These are phyloP conservation scores for Taenioides sp. DNA, from an alignment of 2,797 vertebrate species.

Conservation along the genomic window DNA sequence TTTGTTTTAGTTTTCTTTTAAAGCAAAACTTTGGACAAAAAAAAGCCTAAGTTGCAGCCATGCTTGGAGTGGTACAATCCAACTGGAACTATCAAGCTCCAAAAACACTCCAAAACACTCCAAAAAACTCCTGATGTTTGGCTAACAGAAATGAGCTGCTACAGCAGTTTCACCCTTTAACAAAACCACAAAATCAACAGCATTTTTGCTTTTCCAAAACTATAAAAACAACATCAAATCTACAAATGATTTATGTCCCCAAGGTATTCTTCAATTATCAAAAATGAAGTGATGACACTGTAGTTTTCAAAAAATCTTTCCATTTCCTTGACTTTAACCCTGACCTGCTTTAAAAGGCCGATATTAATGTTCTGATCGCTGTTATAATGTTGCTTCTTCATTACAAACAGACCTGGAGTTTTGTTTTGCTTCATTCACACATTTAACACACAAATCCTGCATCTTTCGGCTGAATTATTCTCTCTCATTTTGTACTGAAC, in stretches of 20 bases:
- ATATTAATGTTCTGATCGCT: no score
- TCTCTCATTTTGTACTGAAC: no score
- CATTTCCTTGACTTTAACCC: constrained; percentile 9
- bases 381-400: no score
- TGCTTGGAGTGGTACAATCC: constrained; percentile 34
- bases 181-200: constrained; percentile 19
- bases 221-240: constrained; percentile 28
- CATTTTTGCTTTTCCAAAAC: constrained; percentile 46
- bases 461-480: no score
- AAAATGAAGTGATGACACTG: constrained; percentile 39
- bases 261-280: constrained; percentile 14
- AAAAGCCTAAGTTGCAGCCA: background rate
- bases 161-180: constrained; percentile 41
- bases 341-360: no score
- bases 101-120: constrained; percentile 41
- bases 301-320: background rate
- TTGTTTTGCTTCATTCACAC: no score
- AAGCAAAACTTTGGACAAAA: background rate
- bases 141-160: constrained; percentile 57
- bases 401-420: no score
- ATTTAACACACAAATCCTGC: no score
- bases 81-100: constrained; percentile 67
- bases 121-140: constrained; percentile 42
- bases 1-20: background rate
- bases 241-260: constrained; percentile 41